Percentiles rank a stretch among this genome's conserved stretches.
Evolutionary conservation across 2,888 invertebrate genomes (phyloP).

Genomic region (Branchipolynoe longqiensis): DNA sequence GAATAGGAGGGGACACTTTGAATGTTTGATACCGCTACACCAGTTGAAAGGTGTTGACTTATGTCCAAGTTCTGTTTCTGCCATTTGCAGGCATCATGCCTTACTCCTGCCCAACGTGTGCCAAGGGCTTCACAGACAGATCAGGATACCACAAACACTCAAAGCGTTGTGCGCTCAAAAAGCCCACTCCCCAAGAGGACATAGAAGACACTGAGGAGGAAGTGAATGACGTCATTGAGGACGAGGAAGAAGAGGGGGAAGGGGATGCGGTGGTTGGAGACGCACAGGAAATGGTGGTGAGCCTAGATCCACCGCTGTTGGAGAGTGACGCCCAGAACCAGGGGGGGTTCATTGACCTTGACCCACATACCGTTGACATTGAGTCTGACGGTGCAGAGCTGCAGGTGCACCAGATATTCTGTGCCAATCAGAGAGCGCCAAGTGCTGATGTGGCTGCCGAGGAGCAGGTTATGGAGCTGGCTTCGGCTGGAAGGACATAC

Average conservation of each 20-base stretch:
- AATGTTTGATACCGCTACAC: not conserved
- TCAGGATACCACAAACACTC: constrained; percentile 54
- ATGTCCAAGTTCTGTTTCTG: no score
- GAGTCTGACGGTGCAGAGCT: not conserved
- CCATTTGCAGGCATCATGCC: constrained; percentile 36
- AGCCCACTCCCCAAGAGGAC: not conserved
- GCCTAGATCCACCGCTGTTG: not conserved
- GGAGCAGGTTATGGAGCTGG: constrained; percentile 14
- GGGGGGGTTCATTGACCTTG: constrained; percentile 13
- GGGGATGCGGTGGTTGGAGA: not conserved
- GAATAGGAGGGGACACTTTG: no score
- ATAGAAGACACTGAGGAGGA: not conserved
- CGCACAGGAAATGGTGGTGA: not conserved
- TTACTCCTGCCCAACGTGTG: constrained; percentile 31
- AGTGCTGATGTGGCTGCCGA: not conserved
- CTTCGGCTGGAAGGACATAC: not conserved
- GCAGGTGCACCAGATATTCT: constrained; percentile 35
- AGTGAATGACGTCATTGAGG: no score
- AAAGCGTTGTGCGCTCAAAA: constrained; percentile 27
- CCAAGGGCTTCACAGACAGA: constrained; percentile 46
- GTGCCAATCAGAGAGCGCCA: constrained; percentile 2
- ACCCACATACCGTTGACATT: not conserved
- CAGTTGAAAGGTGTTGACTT: no score
- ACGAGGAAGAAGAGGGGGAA: constrained; percentile 9
- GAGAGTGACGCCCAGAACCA: not conserved